phyloP scores from a whole-genome alignment of 2,888 invertebrate species.

The Brachyptera risi region DNA sequence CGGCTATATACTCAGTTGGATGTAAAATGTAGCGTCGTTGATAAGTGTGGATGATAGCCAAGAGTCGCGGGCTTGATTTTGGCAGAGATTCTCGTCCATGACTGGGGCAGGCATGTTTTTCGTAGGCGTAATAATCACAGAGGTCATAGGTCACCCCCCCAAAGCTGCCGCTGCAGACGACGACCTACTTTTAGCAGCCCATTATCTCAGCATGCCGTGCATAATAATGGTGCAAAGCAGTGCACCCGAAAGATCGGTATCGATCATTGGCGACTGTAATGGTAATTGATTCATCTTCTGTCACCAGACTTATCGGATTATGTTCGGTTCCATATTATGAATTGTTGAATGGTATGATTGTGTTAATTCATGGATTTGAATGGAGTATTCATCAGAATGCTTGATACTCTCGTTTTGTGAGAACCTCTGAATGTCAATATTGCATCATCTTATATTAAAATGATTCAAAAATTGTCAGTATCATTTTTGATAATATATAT shows the following conservation, averaged over 20 bases:
- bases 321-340: too few relatives aligned
- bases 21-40: background rate
- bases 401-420: too few relatives aligned
- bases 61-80: conserved; percentile 6
- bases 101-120: conserved; percentile 2
- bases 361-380: too few relatives aligned
- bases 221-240: background rate
- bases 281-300: background rate
- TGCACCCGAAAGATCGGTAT: background rate
- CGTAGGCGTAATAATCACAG: background rate
- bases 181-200: background rate
- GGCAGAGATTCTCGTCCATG: background rate
- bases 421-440: too few relatives aligned
- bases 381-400: too few relatives aligned
- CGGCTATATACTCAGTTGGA: conserved; percentile 1
- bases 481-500: too few relatives aligned
- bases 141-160: conserved; percentile 3
- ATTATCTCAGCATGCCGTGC: background rate
- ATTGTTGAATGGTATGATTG: too few relatives aligned
- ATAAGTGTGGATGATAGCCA: background rate
- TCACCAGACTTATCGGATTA: too few relatives aligned
- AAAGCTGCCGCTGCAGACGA: background rate
- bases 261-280: too few relatives aligned
- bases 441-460: too few relatives aligned
- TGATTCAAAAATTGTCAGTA: too few relatives aligned